These are phyloP conservation scores for Kradibia gibbosae DNA, from an alignment of 1,140 invertebrate species.

Conservation along the genomic window DNA sequence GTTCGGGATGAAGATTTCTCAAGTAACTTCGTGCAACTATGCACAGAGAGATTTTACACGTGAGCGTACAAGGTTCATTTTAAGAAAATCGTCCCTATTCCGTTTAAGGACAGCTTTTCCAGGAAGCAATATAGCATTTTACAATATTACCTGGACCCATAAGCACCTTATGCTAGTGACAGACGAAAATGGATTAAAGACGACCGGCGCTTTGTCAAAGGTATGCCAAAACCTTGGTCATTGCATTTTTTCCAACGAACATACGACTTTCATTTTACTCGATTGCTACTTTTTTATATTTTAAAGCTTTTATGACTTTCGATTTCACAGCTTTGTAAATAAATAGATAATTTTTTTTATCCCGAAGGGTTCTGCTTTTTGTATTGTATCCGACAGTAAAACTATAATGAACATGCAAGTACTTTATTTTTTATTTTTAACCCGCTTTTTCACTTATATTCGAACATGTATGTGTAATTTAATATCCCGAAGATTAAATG, in stretches of 20 bases:
- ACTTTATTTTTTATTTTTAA: no score
- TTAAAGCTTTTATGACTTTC: constrained; percentile 24
- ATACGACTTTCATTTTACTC: background rate
- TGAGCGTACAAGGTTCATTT: constrained; percentile 20
- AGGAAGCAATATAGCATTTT: constrained; percentile 57
- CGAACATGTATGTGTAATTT: no score
- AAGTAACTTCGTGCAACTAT: background rate
- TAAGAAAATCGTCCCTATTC: constrained; percentile 16
- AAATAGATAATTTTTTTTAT: background rate
- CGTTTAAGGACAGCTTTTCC: constrained; percentile 45
- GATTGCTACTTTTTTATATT: constrained; percentile 12
- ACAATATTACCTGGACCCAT: constrained; percentile 64
- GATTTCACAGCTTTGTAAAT: background rate
- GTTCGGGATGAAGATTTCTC: background rate
- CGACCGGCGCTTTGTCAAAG: constrained; percentile 38
- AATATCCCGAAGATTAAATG: no score
- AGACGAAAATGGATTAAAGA: constrained; percentile 59
- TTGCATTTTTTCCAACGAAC: constrained; percentile 29
- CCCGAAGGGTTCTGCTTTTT: background rate
- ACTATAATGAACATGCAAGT: no score
- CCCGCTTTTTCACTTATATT: no score
- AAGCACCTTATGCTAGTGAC: constrained; percentile 59
- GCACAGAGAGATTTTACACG: constrained; percentile 28
- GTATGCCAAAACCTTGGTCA: background rate
- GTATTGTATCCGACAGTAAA: no score